phyloP scores from a whole-genome alignment of 1,140 invertebrate species.

The Ephestia elutella region DNA sequence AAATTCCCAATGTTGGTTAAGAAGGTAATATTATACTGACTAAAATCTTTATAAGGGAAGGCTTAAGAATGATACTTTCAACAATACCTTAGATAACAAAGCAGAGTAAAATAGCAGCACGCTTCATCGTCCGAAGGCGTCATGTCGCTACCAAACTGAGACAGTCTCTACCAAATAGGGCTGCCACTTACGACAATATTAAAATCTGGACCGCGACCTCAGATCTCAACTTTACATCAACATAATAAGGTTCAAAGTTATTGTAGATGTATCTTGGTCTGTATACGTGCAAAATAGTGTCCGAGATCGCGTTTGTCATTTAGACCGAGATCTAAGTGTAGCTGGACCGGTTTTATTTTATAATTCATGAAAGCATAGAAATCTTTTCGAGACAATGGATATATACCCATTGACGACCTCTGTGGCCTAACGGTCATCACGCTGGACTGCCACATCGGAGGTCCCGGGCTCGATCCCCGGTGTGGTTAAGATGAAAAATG shows the following conservation, averaged over 20 bases:
- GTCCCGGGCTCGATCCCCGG: too few species aligned
- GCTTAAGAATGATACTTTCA: not conserved
- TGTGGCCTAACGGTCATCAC: too few species aligned
- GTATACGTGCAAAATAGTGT: conserved; percentile 32
- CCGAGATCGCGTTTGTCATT: conserved; percentile 37
- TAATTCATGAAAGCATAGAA: too few species aligned
- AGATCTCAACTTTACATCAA: conserved; percentile 21
- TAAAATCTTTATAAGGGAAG: too few species aligned
- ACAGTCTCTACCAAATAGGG: conserved; percentile 40
- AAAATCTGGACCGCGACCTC: conserved; percentile 1
- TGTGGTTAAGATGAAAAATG: too few species aligned
- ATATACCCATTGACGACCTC: too few species aligned
- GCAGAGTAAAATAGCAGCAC: conserved; percentile 5
- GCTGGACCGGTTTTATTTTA: too few species aligned
- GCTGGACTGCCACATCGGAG: too few species aligned
- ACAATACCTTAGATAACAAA: conserved; percentile 8
- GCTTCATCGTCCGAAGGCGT: not conserved
- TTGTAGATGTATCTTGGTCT: conserved; percentile 12
- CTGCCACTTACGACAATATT: conserved; percentile 7
- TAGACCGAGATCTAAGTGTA: conserved; percentile 12
- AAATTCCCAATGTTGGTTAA: too few species aligned
- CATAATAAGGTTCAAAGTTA: conserved; percentile 3
- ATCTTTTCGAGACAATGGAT: too few species aligned
- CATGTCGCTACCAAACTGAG: too few species aligned
- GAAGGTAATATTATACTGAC: too few species aligned